A percentile compares a stretch with the other conserved stretches of the same genome.
Evolutionary conservation across 1,140 invertebrate species (phyloP).

Genomic region (Brachionus asplanchnoidis): DNA sequence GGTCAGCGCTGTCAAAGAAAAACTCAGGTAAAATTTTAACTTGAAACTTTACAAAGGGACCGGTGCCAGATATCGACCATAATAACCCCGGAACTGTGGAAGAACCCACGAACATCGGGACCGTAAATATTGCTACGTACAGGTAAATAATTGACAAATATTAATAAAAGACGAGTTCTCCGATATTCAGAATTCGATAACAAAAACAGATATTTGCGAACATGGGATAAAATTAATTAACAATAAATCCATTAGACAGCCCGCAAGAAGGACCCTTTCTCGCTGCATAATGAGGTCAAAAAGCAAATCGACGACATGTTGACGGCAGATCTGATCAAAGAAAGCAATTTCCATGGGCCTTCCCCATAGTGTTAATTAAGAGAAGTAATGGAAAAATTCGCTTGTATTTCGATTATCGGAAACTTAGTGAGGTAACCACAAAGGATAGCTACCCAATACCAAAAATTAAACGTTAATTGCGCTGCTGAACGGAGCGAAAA

Average conservation of each 20-base stretch:
- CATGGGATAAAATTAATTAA: neutral
- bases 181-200: neutral
- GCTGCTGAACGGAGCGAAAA: too few relatives aligned
- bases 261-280: neutral
- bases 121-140: too few relatives aligned
- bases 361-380: neutral
- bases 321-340: neutral
- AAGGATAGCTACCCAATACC: too few relatives aligned
- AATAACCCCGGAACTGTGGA: too few relatives aligned
- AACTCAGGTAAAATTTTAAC: too few relatives aligned
- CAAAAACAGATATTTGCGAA: neutral
- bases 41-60: too few relatives aligned
- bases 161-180: neutral
- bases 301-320: neutral
- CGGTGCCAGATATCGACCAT: too few relatives aligned
- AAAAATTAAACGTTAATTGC: too few relatives aligned
- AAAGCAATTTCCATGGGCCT: neutral
- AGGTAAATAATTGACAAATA: neutral
- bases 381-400: neutral
- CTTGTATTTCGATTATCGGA: too few relatives aligned
- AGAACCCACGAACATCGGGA: too few relatives aligned
- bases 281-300: neutral
- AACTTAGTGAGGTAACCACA: too few relatives aligned
- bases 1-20: too few relatives aligned
- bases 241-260: neutral